Evolutionary conservation across 2,888 invertebrate species (phyloP).

Genomic region (Patella ulyssiponensis): DNA sequence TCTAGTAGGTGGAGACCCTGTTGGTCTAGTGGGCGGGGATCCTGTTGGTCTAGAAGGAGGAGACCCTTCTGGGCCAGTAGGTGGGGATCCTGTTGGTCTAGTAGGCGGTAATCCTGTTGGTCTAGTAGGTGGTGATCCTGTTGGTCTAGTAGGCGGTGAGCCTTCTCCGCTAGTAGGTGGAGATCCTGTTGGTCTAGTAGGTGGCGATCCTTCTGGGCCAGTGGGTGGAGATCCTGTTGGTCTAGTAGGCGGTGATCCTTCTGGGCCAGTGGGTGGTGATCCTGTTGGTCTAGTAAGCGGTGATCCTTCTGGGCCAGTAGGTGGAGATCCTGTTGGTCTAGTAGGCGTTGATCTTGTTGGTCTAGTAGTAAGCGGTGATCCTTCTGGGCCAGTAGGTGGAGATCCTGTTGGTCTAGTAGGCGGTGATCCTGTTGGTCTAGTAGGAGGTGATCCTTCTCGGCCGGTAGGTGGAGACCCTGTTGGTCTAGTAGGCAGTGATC

Average conservation of each 20-base stretch:
- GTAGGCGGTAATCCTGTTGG: background rate
- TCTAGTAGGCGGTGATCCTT: background rate
- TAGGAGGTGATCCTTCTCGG: background rate
- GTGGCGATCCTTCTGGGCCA: background rate
- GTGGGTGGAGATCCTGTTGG: background rate
- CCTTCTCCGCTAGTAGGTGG: background rate
- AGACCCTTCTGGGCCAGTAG: background rate
- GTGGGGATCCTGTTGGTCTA: background rate
- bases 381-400: background rate
- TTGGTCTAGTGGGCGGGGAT: background rate
- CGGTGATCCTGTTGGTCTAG: background rate
- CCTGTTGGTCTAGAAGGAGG: background rate
- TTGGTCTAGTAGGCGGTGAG: background rate
- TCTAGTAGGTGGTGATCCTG: background rate
- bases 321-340: background rate
- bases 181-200: background rate
- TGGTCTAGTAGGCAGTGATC: background rate
- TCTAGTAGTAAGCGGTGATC: background rate
- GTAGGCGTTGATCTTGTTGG: background rate
- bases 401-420: background rate
- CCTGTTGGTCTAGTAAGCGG: background rate
- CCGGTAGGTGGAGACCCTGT: background rate
- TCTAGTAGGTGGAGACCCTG: background rate
- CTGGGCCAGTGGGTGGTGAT: background rate
- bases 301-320: background rate